phyloP scores from a whole-genome alignment of 2,113 vertebrate species.

The Syrrhaptes paradoxus region DNA sequence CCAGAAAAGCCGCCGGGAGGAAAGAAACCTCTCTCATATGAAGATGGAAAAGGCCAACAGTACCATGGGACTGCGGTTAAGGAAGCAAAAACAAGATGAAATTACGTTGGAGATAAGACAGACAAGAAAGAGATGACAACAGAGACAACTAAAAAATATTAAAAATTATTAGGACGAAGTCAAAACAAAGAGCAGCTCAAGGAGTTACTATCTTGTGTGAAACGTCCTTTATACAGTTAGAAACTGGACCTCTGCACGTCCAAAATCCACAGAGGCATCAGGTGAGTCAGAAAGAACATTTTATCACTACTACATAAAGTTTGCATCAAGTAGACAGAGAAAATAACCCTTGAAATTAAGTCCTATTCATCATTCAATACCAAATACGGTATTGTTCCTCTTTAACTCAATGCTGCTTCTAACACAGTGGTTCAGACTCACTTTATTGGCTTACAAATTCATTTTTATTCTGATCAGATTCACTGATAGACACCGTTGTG shows the following conservation, averaged over 20 bases:
- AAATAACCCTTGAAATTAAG: conserved; percentile 25
- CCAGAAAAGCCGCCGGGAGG: not conserved
- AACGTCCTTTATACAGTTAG: not conserved
- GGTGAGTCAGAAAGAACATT: not conserved
- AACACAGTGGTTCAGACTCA: not conserved
- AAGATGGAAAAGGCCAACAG: not conserved
- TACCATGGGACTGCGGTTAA: not conserved
- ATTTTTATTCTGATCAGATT: conserved; percentile 17
- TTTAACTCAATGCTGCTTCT: conserved; percentile 21
- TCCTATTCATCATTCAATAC: conserved; percentile 1
- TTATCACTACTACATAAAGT: not conserved
- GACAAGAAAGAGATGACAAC: not conserved
- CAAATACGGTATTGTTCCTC: not conserved
- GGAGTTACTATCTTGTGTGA: not conserved
- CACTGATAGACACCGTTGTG: not conserved
- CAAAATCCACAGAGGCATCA: not conserved
- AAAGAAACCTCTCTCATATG: not conserved
- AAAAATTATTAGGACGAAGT: not conserved
- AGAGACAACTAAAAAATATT: not conserved
- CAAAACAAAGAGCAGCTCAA: not conserved
- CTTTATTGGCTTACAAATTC: not conserved
- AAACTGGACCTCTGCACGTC: not conserved
- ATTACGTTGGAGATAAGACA: not conserved
- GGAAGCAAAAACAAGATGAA: not conserved
- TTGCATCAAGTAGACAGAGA: not conserved